Percentiles rank a stretch among this genome's conserved stretches.
phyloP scores from a whole-genome alignment of 2,797 vertebrate species.

The Oreochromis mossambicus region DNA sequence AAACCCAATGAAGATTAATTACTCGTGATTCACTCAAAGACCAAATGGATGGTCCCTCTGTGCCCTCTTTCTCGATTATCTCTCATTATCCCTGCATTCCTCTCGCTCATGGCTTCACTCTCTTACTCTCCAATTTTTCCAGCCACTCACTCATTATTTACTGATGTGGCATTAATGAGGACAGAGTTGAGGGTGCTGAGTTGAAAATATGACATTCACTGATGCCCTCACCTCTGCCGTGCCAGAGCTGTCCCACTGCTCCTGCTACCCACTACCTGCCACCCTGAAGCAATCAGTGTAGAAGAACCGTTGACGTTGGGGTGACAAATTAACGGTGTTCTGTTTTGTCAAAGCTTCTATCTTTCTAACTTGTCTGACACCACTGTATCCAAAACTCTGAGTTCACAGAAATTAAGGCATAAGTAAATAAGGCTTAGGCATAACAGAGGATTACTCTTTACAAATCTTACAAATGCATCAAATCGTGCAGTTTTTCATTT shows the following conservation, averaged over 20 bases:
- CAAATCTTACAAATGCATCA: not conserved
- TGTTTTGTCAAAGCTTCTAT: not conserved
- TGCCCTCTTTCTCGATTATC: slow-evolving; percentile 61
- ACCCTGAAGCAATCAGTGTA: not conserved
- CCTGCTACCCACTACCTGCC: not conserved
- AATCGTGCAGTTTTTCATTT: not conserved
- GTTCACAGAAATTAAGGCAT: not conserved
- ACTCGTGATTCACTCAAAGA: slow-evolving; percentile 64
- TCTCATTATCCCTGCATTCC: slow-evolving; percentile 55
- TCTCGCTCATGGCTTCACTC: slow-evolving; percentile 31
- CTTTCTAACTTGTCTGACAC: not conserved
- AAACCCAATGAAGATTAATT: slow-evolving; percentile 73
- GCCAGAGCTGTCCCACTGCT: not conserved
- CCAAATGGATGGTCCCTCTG: slow-evolving; percentile 39
- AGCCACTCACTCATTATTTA: slow-evolving; percentile 22
- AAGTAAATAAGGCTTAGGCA: not conserved
- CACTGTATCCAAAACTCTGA: not conserved
- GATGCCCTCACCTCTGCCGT: not conserved
- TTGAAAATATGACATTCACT: not conserved
- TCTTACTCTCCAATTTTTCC: slow-evolving; percentile 6
- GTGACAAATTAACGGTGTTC: not conserved
- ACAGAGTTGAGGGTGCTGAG: not conserved
- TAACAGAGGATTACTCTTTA: not conserved
- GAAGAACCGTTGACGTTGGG: not conserved
- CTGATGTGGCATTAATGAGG: not conserved